Percentiles rank a stretch among this genome's conserved stretches.
These are phyloP conservation scores for Spicauda simplicius DNA, from an alignment of 2,888 invertebrate genomes.

Conservation along the genomic window DNA sequence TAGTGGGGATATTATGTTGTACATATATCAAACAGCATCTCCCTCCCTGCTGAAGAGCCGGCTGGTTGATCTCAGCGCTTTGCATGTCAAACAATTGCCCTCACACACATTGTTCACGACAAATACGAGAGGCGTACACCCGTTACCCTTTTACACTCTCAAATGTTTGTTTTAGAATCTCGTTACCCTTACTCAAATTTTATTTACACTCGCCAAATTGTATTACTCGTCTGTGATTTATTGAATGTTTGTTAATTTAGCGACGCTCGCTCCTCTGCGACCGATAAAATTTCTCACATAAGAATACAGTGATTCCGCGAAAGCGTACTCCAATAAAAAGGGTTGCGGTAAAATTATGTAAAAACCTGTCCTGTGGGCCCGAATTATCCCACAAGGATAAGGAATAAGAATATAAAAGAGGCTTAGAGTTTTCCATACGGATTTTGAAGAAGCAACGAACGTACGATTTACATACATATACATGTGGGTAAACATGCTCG, in stretches of 20 bases:
- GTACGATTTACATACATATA: constrained; percentile 76
- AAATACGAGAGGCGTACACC: constrained; percentile 69
- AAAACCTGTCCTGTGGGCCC: constrained; percentile 80
- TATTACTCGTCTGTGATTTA: constrained; percentile 70
- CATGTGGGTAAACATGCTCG: constrained; percentile 63
- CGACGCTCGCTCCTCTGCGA: constrained; percentile 58
- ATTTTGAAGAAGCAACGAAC: constrained; percentile 75
- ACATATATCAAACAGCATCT: constrained; percentile 60
- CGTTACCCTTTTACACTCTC: constrained; percentile 66
- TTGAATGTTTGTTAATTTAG: constrained; percentile 74
- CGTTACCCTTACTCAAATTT: constrained; percentile 72
- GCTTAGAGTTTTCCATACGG: constrained; percentile 79
- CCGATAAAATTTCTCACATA: constrained; percentile 59
- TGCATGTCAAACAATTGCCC: constrained; percentile 79
- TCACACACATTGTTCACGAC: constrained; percentile 63
- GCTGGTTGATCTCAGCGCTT: constrained; percentile 71
- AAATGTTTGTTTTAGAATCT: constrained; percentile 79
- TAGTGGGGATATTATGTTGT: constrained; percentile 10
- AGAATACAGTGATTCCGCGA: constrained; percentile 56
- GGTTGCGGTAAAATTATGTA: constrained; percentile 79
- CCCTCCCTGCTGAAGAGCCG: constrained; percentile 54
- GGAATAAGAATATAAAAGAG: constrained; percentile 82
- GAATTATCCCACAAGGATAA: constrained; percentile 82
- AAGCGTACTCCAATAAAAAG: constrained; percentile 64
- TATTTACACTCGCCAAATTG: constrained; percentile 73